Evolutionary conservation across 2,113 vertebrate genomes (phyloP), one percentile per base, ranked within the genome.

Genomic region (Leptobrachium leishanense): DNA sequence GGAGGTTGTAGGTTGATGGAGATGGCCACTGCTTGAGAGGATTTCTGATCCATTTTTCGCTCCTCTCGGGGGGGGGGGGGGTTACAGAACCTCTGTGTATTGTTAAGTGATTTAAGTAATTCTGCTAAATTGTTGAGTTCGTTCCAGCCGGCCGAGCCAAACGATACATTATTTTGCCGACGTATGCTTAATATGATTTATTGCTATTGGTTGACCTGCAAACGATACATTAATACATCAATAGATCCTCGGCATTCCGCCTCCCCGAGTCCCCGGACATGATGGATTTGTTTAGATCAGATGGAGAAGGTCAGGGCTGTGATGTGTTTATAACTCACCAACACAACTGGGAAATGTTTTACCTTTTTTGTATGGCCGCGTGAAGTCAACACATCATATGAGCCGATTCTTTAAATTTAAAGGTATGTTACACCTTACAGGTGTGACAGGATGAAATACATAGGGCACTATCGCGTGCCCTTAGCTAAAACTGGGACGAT

Each of bases 211-310:
- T 42, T 87, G 83, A 76, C 64, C 59, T 55, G 70, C n/a, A 50
- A 41, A 55, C 68, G 78, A 74, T 70, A 42, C 2, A 0, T 7
- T 73, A 70, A 81, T 79, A 43, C 68, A 69, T 86, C 84, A 69
- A 40, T 41, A 63, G 77, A 82, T 84, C 80, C 0, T 2, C 66
- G 6, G 57, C 78, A 53, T 7, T 77, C 3, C n/a, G 84, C 74
- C 83, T 41, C 1, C 41, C 0, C 11, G 77, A 67, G 69, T 50
- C 75, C 63, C 53, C 68, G 62, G 68, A 72, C 57, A 66, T 76
- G 87, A 80, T 81, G 81, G 71, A 82, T 88, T 85, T 84, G 66
- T 43, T 66, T 83, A 80, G 83, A 68, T 82, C 46, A 82, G 39
- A 72, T 77, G 71, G 67, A 46, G 74, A 84, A 85, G 69, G 81